Conservation (phyloP, 2,888 invertebrate species). For the Agrochola litura region DNA sequence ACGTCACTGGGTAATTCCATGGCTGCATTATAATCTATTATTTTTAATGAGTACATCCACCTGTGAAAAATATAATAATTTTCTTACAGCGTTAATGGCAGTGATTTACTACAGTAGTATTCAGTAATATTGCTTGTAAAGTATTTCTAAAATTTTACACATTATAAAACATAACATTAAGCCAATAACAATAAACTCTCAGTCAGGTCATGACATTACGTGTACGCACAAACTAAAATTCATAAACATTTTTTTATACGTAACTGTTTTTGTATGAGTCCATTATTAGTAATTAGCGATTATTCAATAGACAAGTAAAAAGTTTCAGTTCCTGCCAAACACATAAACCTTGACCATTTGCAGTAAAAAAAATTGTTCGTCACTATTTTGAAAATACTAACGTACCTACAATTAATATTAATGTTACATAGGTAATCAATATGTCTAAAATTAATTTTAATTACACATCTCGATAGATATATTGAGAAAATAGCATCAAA, state of each 20-base stretch:
- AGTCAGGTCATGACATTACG: neutral
- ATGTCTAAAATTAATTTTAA: no score
- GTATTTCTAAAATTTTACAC: neutral
- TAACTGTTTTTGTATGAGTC: slow-evolving; percentile 17
- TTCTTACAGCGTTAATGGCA: neutral
- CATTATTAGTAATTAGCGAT: slow-evolving; percentile 9
- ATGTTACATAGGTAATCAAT: neutral
- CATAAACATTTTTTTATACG: neutral
- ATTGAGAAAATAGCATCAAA: neutral
- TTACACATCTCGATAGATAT: neutral
- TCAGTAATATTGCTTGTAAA: neutral
- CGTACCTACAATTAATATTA: neutral
- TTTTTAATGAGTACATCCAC: neutral
- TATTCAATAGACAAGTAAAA: slow-evolving; percentile 29
- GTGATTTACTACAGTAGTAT: neutral
- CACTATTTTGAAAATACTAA: neutral
- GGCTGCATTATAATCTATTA: neutral
- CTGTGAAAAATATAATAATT: neutral
- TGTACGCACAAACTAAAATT: neutral
- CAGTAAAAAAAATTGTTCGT: neutral
- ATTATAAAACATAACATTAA: neutral
- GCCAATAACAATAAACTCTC: neutral
- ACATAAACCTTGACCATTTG: neutral
- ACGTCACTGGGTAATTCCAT: slow-evolving; percentile 37
- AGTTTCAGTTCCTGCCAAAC: slow-evolving; percentile 5